These are phyloP conservation scores for Phrynosoma blainvillii DNA, from an alignment of 2,113 vertebrate species.

Conservation along the genomic window DNA sequence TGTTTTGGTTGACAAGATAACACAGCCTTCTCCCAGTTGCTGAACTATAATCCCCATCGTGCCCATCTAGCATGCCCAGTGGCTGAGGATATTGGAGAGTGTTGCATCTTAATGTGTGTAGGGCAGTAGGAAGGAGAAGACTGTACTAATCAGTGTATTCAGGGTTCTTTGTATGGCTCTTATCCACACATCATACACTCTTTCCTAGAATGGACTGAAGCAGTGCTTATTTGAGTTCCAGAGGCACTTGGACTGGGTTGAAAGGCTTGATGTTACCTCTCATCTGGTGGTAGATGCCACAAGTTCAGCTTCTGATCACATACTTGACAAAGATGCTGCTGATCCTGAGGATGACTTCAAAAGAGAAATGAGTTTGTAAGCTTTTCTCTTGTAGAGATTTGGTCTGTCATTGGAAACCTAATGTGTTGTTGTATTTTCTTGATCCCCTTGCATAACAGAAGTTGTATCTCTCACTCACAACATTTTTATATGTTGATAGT, in stretches of 20 bases:
- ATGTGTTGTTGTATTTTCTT: fast-evolving
- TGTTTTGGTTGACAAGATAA: background rate
- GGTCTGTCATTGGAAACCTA: fast-evolving
- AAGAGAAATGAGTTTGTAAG: constrained; percentile 97
- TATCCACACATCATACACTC: background rate
- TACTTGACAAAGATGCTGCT: constrained; percentile 53
- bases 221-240: constrained; percentile 85
- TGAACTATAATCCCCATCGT: background rate
- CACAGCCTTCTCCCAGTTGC: background rate
- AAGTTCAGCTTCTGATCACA: constrained; percentile 62
- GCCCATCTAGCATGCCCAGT: background rate
- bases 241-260: constrained; percentile 88
- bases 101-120: background rate
- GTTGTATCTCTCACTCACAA: background rate
- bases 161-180: background rate
- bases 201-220: constrained; percentile 84
- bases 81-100: background rate
- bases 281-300: constrained; percentile 69
- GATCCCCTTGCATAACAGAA: background rate
- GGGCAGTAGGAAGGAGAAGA: background rate
- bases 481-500: background rate
- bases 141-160: background rate
- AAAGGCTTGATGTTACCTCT: constrained; percentile 89
- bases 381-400: constrained; percentile 37
- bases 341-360: constrained; percentile 93